Evolutionary conservation across 2,113 vertebrate genomes (phyloP), one percentile per base, ranked within the genome.

Genomic region (Ictidomys tridecemlineatus): DNA sequence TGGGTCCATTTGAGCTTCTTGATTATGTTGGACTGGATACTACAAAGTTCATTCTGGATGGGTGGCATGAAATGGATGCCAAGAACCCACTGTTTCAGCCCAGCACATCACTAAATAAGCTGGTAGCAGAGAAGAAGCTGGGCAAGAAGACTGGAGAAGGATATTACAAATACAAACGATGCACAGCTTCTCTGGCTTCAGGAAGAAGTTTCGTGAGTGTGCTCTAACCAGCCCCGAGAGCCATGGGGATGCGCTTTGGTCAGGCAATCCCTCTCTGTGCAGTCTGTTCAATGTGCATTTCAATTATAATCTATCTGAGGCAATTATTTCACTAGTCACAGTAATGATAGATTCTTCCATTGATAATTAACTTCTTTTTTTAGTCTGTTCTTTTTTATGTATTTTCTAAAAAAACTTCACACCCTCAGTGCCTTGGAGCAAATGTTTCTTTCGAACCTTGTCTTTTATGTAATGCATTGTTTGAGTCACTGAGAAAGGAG

Each of bases 21-120:
- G 99, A 99, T 98, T 99, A 99, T 2, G 99, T 99, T 22, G 99
- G 99, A 86, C 98, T 99, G 94, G 99, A 99, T 98, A 99, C 99
- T 16, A 95, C 97, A 0, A 99, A 99, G 98, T 99, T 99, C 98
- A 99, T 99, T 96, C 88, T 99, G 51, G 99, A 99, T 14, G 99
- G 99, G 37, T 99, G 99, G 99, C 98, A 99, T 85, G 97, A 97
- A 1, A 93, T 98, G 97, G 99, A 99, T 7, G 96, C 99, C 0
- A 90, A 98, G 78, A 99, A 99, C 98, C 99, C 99, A 2, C 97
- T 99, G 72, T 99, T 99, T 98, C 98, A 98, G 73, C 99, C 98
- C 26, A 99, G 99, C 74, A 97, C 98, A 0, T 74, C 99, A 94
- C 93, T 99, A 85, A 98, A 99, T 98, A 99, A 99, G 97, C 97